Evolutionary conservation across 2,888 invertebrate species (phyloP).

Genomic region (Metallyticus violacea): DNA sequence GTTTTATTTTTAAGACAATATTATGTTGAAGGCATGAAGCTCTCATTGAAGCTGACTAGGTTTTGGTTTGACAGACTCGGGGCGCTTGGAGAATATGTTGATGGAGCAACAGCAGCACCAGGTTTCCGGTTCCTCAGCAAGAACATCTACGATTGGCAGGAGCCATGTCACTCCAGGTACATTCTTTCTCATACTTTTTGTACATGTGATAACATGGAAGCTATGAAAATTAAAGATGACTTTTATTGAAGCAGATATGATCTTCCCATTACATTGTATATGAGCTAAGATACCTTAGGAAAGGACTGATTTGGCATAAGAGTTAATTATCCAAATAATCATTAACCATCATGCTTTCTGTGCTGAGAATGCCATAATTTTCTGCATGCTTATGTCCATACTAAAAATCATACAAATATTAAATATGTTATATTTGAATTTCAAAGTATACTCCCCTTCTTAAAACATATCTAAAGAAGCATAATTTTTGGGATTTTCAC

Average conservation of each 20-base stretch:
- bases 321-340: not conserved
- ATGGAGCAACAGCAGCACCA: not conserved
- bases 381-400: not conserved
- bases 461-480: too few relatives aligned
- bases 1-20: not conserved
- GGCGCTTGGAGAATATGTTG: conserved; percentile 11
- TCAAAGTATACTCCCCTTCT: too few relatives aligned
- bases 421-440: too few relatives aligned
- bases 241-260: not conserved
- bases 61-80: conserved; percentile 21
- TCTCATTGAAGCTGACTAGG: not conserved
- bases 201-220: not conserved
- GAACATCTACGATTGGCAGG: not conserved
- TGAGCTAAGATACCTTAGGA: not conserved
- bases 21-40: not conserved
- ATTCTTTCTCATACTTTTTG: not conserved
- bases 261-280: not conserved
- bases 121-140: not conserved
- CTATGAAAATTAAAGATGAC: not conserved
- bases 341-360: not conserved
- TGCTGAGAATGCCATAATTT: not conserved
- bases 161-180: conserved; percentile 4
- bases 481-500: too few relatives aligned
- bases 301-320: too few relatives aligned
- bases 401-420: too few relatives aligned